Base-by-base conservation (phyloP, 92 coral and sea anemone species). In the Porites divaricata region DNA sequence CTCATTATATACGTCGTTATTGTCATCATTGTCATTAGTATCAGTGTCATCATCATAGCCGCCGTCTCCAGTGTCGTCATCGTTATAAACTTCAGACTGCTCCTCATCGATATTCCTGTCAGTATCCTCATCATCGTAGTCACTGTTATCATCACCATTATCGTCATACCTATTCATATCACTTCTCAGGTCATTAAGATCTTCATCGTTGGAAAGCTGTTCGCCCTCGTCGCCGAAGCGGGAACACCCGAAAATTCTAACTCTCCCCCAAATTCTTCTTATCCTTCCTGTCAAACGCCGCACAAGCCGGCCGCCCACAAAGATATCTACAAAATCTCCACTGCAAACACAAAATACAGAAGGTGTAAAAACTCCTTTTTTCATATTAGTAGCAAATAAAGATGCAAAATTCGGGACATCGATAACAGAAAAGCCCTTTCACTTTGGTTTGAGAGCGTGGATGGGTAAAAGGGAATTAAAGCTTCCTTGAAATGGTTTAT, bases 21-120 rank as follows among this genome's bases (percentile, higher is more conserved):
- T 20, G 9, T 22, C 62, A 58, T 23, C 24, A 14, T 75, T 68
- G 45, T 54, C 76, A 11, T 79, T 63, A 16, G 57, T 51, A 20
- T 50, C 76, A 63, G 54, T 61, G 28, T 0, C 81, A 62, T 6
- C 76, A 53, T 50, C 89, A 73, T 64, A 20, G 17, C 26, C 68
- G 2, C 65, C 69, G 28, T 50, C 84, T 63, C 52, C 61, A 22
- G 50, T 56, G 9, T 28, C 56, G 26, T n/a, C n/a, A n/a, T 65
- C 28, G 74, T 57, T 66, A 9, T 26, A n/a, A 59, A 70, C 74
- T 45, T 65, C 77, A 35, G 45, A 35, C 45, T 35, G 45, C 45
- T 24, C 63, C 1, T 56, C 19, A 2, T 22, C 85, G 16, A 20
- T 52, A 9, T 59, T 51, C 14, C 24, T 16, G 14, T 63, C 71